Base-by-base conservation (phyloP, 1,140 invertebrate species). In the Brachionus angularis region DNA sequence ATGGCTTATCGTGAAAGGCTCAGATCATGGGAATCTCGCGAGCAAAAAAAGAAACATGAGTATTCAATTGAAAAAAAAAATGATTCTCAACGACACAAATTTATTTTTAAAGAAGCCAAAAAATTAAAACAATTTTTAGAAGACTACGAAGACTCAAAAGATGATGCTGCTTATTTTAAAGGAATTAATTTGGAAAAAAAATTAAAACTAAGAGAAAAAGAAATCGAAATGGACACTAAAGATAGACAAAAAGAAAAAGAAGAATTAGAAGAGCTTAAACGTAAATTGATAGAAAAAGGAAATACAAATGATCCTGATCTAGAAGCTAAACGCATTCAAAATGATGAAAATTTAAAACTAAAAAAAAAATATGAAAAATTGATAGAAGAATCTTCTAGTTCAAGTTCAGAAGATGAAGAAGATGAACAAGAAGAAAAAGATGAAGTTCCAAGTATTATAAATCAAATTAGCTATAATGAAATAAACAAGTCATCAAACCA, bases 161-260 rank as follows among this genome's bases (percentile, higher is more conserved):
- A 97, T 81, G 96, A 98, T 80, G 85, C 89, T 27, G 96, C 96
- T 80, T 98, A 91, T 84, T 98, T 96, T 83, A 94, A 91, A 87
- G 91, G 91, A 33, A 88, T 91, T 80, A 90, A 93, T 77, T 83
- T 98, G 49, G 88, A 89, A 77, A 86, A 89, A 72, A 84, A 93
- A n/a, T 81, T 95, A 44, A 88, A 89, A 47, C 91, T 94, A 76
- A 84, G 94, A 72, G 90, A 93, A 50, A 87, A 91, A 73, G 95
- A 98, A 82, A 89, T 91, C 4, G 92, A 95, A 81, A 84, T 85
- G 5, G 95, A 98, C 83, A 87, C 86, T 8, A 86, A 89, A 74
- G 95, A 98, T 83, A 83, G 93, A 31, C 87, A 88, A 74, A 88
- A 88, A 76, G 95, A 98, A 80, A 88, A 88, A 74, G 89, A 91